Evolutionary conservation across 2,113 vertebrate species (phyloP), one percentile per base, ranked within the genome.

Genomic region (Notarius quadriscutis): DNA sequence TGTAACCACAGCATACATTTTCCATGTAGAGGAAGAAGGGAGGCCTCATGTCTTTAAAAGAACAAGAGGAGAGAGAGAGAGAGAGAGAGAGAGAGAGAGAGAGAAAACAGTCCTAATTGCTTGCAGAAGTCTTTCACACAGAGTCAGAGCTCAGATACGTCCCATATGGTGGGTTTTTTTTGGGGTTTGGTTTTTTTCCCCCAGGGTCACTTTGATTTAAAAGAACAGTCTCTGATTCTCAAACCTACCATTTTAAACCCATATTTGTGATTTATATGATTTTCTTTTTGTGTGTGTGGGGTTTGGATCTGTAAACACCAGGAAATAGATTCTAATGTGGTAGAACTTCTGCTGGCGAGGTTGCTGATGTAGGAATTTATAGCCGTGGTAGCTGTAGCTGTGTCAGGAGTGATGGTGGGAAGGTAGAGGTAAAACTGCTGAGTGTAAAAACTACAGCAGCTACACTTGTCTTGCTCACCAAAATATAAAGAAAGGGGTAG

Each of bases 71-170:
- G 63, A 53, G 22, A 27, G 65, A 84, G 67, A 34, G 53, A 84
- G 69, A 60, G 30, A n/a, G 17, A 34, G 27, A 41, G 18, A 58
- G 30, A 15, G 51, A 72, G 53, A 81, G 34, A 50, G 55, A 27
- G 20, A 65, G 15, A 85, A 60, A 65, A 50, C n/a, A 57, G 50
- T 22, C 65, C 65, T 84, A 74, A 84, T 84, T 84, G 69, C 69
- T 84, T 84, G 67, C 83, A 84, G 83, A 84, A 4, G 27, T 57
- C 25, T 72, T 57, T 71, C 51, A 15, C 65, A 71, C 51, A 74
- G 41, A 72, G 27, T 69, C 58, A 27, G 67, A 53, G 30, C 81
- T 87, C n/a, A 87, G 17, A 67, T 72, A 27, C 48, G 10, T 63
- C 81, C 67, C 50, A 55, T 14, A 55, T 88, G 74, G n/a, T 60